Base-by-base conservation (phyloP, 2,888 invertebrate genomes). In the Metalampra italica region DNA sequence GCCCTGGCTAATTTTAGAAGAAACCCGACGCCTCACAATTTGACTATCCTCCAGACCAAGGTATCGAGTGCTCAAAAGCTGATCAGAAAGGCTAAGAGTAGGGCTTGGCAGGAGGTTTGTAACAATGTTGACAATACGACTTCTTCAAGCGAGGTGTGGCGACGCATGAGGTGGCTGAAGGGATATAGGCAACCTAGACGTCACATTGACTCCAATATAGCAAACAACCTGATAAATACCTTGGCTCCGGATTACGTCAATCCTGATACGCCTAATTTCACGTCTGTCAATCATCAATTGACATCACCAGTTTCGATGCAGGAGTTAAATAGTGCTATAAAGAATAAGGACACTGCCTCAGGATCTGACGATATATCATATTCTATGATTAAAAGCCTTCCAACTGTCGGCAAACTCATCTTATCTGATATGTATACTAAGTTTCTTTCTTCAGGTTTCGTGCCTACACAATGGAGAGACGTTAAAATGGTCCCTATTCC, bases 91-190 rank as follows among this genome's bases (percentile, higher is more conserved):
- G 39, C 39, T 39, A 14, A 15, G 7, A 8, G 3, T 8, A 4
- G 11, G 1, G 12, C 32, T n/a, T 46, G 41, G 41, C 46, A 46
- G 5, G 14, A 4, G 3, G 38, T 47, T 38, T 47, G 47, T 38
- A 22, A 38, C 30, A 37, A 36, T 43, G n/a, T 47, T 12, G 43
- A 47, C 41, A 43, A 38, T 15, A n/a, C 1, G 4, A 43, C 32
- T 9, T 22, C 44, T 9, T 38, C 46, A 11, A 32, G 29, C 8
- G 50, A 50, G 29, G 46, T 46, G 43, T 50, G 44, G 44, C 32
- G 43, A 7, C 29, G 40, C 12, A 47, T 44, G 40, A 13, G 50
- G 43, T 46, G 50, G 47, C 14, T 47, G 22, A 47, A 47, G 39
- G 43, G 47, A 7, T n/a, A 12, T 30, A 43, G 38, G 8, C 11